Conservation (phyloP, 2,888 invertebrate genomes). For the Pyrochroa serraticornis region DNA sequence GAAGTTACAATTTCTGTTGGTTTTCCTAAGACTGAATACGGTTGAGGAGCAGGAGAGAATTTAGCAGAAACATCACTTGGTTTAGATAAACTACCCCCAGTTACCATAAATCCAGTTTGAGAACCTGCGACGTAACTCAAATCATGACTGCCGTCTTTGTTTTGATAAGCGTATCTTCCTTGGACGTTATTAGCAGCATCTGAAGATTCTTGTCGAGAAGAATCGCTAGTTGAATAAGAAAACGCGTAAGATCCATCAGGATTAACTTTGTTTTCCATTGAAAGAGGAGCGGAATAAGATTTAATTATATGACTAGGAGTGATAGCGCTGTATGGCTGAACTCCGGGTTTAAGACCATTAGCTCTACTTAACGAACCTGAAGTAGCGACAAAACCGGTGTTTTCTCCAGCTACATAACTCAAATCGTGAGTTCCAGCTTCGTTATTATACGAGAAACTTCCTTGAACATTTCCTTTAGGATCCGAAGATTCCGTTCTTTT, state of each 20-base stretch:
- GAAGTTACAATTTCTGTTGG: no score
- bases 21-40: no score
- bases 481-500: constrained; percentile 41
- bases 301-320: not conserved
- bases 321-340: not conserved
- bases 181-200: constrained; percentile 43
- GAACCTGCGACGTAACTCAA: constrained; percentile 40
- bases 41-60: constrained; percentile 1
- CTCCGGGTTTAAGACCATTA: constrained; percentile 11
- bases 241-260: constrained; percentile 11
- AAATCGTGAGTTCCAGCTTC: constrained; percentile 38
- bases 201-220: constrained; percentile 39
- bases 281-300: not conserved
- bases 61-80: constrained; percentile 33
- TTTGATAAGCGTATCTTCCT: constrained; percentile 42
- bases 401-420: constrained; percentile 43
- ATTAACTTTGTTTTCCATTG: not conserved
- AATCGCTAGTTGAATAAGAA: constrained; percentile 35
- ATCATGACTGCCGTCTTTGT: constrained; percentile 37
- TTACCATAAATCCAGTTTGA: constrained; percentile 44
- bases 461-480: constrained; percentile 36
- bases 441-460: constrained; percentile 38
- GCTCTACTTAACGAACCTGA: constrained; percentile 35
- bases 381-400: constrained; percentile 45
- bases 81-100: constrained; percentile 52